Conservation (phyloP, 1,140 invertebrate genomes). For the Bombus terrestris region DNA sequence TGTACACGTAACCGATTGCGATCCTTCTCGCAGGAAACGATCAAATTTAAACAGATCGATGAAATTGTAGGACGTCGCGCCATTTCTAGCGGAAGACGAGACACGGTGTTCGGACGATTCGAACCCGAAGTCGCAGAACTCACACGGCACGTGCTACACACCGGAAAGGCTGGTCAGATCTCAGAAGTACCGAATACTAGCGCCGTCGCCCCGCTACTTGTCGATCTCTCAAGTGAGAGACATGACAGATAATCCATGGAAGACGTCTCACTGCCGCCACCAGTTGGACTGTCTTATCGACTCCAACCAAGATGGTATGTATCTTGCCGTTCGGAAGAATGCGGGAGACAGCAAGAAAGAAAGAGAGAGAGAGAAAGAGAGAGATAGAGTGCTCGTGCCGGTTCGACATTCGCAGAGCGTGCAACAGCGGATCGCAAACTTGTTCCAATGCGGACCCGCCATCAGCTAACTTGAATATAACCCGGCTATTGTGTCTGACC, state of each 20-base stretch:
- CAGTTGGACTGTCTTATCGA: slow-evolving; percentile 64
- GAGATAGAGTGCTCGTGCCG: not conserved
- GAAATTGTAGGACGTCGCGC: slow-evolving; percentile 14
- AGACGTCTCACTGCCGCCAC: slow-evolving; percentile 18
- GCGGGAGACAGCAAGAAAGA: not conserved
- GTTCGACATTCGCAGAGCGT: slow-evolving; percentile 15
- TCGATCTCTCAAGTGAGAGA: slow-evolving; percentile 44
- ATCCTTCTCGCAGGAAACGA: not conserved
- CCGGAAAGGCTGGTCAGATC: slow-evolving; percentile 76
- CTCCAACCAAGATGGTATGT: slow-evolving; percentile 60
- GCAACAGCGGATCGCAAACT: slow-evolving; percentile 39
- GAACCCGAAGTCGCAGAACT: slow-evolving; percentile 9
- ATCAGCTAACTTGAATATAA: slow-evolving; percentile 49
- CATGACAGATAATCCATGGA: slow-evolving; percentile 23
- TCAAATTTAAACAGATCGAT: not conserved
- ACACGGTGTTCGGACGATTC: slow-evolving; percentile 39
- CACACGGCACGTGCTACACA: slow-evolving; percentile 70
- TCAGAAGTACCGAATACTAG: slow-evolving; percentile 74
- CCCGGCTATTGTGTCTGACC: slow-evolving; percentile 52
- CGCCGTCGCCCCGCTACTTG: slow-evolving; percentile 70
- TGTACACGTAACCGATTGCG: no score
- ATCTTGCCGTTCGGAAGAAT: not conserved
- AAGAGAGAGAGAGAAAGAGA: not conserved
- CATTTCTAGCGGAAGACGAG: not conserved
- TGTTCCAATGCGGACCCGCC: slow-evolving; percentile 9